Evolutionary conservation across 2,888 invertebrate species (phyloP), one percentile per base, ranked within the genome.

Genomic region (Cylloceria caligata): DNA sequence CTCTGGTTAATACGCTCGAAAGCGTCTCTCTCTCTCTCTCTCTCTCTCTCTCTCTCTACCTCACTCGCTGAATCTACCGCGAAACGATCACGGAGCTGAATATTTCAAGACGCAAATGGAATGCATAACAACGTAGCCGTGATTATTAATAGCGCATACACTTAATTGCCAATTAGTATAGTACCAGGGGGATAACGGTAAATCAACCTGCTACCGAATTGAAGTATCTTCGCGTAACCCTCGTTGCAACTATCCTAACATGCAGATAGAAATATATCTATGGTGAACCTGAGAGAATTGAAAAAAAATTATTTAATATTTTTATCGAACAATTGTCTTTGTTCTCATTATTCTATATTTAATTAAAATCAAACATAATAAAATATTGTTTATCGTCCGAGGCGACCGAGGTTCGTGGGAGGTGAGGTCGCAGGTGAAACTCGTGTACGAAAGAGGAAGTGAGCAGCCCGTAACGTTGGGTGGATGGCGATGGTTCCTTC

Each of bases 71-170:
- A 64, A 65, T 64, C 74, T 13, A 52, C 65, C n/a, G 77, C 80
- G 71, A 82, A 82, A 77, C 77, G 80, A 83, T 84, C 82, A 80
- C 82, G 80, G 80, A 80, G 64, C 77, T 69, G 80, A 80, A 83
- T 83, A 77, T 80, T 83, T 73, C 69, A 73, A 72, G 75, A 75
- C 71, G 65, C 75, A 65, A 75, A 75, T 67, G 24, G 79, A 82
- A 82, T 75, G 75, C 79, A 67, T 82, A 82, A 82, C 79, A 79
- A 79, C 82, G 71, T 60, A 73, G 75, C 60, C 82, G 75, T 82
- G 79, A 79, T 82, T 82, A 82, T 82, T 82, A 82, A 82, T 82
- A 82, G 82, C 75, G 79, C 82, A 82, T 82, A 82, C 82, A 75
- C 67, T 82, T 82, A 82, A 82, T 82, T 82, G 82, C 79, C 82